Evolutionary conservation across 2,797 vertebrate genomes (phyloP).

Genomic region (Uromys caudimaculatus): DNA sequence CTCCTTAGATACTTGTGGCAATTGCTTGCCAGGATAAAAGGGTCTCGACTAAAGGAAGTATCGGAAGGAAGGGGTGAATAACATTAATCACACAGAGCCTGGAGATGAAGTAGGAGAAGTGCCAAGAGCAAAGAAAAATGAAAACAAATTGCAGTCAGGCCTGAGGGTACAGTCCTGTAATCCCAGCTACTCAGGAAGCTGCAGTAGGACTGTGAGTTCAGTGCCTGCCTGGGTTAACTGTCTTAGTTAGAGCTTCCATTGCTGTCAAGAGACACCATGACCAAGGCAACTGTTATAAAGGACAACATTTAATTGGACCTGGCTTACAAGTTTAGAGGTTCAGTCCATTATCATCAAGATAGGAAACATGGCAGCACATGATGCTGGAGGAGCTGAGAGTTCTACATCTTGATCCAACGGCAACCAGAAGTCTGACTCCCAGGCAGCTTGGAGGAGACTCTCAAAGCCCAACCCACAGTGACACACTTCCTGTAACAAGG

Average conservation of each 20-base stretch:
- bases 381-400: background rate
- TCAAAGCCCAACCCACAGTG: background rate
- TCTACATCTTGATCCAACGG: background rate
- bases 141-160: background rate
- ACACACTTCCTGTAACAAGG: background rate
- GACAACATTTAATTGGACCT: no score
- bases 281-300: background rate
- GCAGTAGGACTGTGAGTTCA: background rate
- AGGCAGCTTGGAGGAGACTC: background rate
- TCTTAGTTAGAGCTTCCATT: background rate
- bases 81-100: background rate
- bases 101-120: background rate
- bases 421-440: background rate
- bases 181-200: background rate
- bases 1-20: background rate
- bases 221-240: background rate
- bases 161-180: background rate
- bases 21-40: conserved; percentile 66
- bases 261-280: background rate
- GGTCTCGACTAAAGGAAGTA: background rate
- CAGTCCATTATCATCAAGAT: background rate
- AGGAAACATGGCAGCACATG: background rate
- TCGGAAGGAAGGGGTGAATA: background rate
- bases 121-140: background rate
- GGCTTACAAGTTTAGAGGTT: background rate